These are phyloP conservation scores for Pristionchus japonicus DNA, from an alignment of 2,888 invertebrate genomes.

Conservation along the genomic window DNA sequence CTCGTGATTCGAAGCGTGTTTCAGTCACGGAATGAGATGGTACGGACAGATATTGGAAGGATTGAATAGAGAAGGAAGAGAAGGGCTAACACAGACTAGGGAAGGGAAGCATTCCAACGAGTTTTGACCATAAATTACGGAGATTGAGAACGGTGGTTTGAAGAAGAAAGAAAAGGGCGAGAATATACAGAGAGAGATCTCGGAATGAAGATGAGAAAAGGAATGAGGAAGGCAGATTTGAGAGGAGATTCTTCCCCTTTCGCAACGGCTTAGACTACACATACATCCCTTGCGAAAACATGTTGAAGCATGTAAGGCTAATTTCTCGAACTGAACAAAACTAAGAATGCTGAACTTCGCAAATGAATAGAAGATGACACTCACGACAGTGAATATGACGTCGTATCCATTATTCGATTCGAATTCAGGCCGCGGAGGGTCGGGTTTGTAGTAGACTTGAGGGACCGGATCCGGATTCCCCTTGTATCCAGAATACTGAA, in stretches of 20 bases:
- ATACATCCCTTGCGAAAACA: too few species aligned
- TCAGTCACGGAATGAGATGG: neutral
- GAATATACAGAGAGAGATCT: neutral
- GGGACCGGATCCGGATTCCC: conserved; percentile 10
- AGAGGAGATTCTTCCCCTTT: neutral
- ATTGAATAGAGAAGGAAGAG: neutral
- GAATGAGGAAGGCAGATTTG: neutral
- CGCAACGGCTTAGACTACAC: too few species aligned
- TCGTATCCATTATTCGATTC: conserved; percentile 41
- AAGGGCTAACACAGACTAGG: neutral
- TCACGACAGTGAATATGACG: conserved; percentile 38
- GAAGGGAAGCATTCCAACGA: neutral
- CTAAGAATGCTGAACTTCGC: neutral
- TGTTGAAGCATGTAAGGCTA: too few species aligned
- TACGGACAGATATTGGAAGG: neutral
- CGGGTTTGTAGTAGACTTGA: neutral
- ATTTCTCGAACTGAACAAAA: too few species aligned
- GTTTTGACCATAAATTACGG: neutral
- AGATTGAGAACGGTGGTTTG: neutral
- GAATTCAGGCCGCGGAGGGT: conserved; percentile 31
- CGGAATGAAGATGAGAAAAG: too few species aligned
- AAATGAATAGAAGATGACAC: neutral
- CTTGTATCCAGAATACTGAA: conserved; percentile 43
- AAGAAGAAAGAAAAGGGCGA: neutral
- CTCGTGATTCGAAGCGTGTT: neutral